Evolutionary conservation across 2,113 vertebrate species (phyloP).

Genomic region (Podilymbus podiceps): DNA sequence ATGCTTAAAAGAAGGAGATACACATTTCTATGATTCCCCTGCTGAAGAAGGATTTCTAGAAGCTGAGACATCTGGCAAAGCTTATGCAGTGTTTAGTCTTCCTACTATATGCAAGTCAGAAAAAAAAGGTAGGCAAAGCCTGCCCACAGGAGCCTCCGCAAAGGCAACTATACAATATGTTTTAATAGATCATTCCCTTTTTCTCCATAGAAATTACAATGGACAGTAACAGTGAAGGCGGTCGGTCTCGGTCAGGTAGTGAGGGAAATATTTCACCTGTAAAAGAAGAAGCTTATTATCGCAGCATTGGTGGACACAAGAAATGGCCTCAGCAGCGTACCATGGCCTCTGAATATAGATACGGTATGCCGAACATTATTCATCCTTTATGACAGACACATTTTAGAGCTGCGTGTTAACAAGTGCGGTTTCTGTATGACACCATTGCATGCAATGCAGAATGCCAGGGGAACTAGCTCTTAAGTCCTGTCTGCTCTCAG

Average conservation of each 20-base stretch:
- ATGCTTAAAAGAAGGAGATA: background rate
- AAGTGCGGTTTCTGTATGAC: conserved; percentile 5
- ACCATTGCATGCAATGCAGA: conserved; percentile 55
- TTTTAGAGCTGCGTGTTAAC: conserved; percentile 49
- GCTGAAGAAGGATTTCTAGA: background rate
- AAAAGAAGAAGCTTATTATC: conserved; percentile 90
- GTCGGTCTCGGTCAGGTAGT: conserved; percentile 77
- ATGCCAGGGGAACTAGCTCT: conserved; percentile 10
- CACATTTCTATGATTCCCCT: background rate
- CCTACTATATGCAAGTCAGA: background rate
- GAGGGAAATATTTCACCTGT: conserved; percentile 88
- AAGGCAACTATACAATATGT: background rate
- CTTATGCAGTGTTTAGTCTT: background rate
- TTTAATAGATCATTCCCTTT: conserved; percentile 70
- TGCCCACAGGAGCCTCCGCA: background rate
- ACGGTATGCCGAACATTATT: conserved; percentile 79
- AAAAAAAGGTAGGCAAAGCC: background rate
- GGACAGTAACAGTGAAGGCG: conserved; percentile 91
- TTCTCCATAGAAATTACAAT: conserved; percentile 89
- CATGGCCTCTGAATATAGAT: conserved; percentile 82
- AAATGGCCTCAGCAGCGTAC: conserved; percentile 81
- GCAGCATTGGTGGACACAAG: conserved; percentile 83
- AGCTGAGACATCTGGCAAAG: background rate
- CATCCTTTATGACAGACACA: conserved; percentile 43
- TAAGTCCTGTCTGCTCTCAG: conserved; percentile 4